Percentiles rank a stretch among this genome's conserved stretches.
phyloP scores from a whole-genome alignment of 2,113 vertebrate genomes.

The Sylvia atricapilla region DNA sequence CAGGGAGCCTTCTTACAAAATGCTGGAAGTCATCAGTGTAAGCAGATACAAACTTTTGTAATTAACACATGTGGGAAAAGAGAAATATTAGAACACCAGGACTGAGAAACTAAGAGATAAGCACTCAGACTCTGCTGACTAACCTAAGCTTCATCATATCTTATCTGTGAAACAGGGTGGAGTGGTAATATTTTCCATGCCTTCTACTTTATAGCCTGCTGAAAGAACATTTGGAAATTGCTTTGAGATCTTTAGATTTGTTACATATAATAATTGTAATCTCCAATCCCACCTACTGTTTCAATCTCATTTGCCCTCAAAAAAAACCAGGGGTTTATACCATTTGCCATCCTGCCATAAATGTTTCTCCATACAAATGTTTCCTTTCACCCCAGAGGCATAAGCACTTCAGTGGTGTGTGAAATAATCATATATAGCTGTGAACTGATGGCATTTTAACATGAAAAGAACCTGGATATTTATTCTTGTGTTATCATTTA shows the following conservation, averaged over 20 bases:
- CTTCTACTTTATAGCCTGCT: not conserved
- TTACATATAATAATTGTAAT: not conserved
- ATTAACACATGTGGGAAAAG: not conserved
- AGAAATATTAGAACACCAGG: not conserved
- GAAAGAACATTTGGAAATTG: not conserved
- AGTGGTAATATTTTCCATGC: not conserved
- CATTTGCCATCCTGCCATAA: not conserved
- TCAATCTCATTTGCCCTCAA: not conserved
- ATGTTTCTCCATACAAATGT: not conserved
- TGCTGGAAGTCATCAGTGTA: not conserved
- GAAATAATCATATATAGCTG: not conserved
- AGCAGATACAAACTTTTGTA: not conserved
- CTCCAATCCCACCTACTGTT: not conserved
- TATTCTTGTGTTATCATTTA: not conserved
- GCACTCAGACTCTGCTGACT: not conserved
- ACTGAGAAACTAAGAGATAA: slow-evolving; percentile 5
- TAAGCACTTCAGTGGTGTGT: not conserved
- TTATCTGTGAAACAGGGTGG: not conserved
- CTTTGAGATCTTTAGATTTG: not conserved
- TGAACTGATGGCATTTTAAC: not conserved
- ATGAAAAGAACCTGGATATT: not conserved
- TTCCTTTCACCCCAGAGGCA: not conserved
- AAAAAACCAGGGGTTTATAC: not conserved
- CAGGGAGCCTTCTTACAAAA: not conserved
- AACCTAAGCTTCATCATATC: not conserved